These are phyloP conservation scores for Hemibagrus guttatus DNA, from an alignment of 2,797 vertebrate species.

Conservation along the genomic window DNA sequence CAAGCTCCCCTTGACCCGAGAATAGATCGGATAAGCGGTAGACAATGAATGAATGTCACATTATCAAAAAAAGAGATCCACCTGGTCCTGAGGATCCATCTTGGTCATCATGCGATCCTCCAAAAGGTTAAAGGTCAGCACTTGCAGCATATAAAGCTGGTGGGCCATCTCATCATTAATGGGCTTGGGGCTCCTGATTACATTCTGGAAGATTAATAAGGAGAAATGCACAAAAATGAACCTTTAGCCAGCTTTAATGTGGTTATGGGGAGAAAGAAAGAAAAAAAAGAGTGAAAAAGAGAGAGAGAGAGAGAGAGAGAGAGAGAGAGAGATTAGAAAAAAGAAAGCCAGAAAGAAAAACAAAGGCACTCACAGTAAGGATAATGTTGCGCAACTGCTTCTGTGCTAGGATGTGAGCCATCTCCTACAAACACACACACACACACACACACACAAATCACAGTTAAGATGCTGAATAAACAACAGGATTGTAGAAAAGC, in stretches of 20 bases:
- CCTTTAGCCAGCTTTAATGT: constrained; percentile 25
- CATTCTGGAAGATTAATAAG: constrained; percentile 68
- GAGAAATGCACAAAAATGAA: constrained; percentile 17
- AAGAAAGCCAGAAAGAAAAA: constrained; percentile 46
- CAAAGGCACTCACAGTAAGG: constrained; percentile 83
- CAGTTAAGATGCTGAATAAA: constrained; percentile 7
- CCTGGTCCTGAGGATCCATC: constrained; percentile 99
- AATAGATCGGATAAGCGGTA: too few relatives aligned
- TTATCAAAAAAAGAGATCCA: constrained; percentile 54
- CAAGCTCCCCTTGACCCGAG: too few relatives aligned
- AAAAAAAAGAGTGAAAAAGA: constrained; percentile 46
- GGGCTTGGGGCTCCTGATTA: constrained; percentile 86
- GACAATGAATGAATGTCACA: too few relatives aligned
- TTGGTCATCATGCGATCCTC: constrained; percentile 99
- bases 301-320: constrained; percentile 43
- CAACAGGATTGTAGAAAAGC: background rate
- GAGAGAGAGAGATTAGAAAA: constrained; percentile 6
- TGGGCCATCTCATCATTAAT: constrained; percentile 99
- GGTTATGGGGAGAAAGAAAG: constrained; percentile 42
- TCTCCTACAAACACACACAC: constrained; percentile 79
- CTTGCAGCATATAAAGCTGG: constrained; percentile 96
- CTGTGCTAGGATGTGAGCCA: constrained; percentile 96
- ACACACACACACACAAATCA: constrained; percentile 25
- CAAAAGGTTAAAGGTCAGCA: constrained; percentile 93
- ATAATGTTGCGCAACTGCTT: constrained; percentile 96